Evolutionary conservation across 2,888 invertebrate genomes (phyloP).

Genomic region (Acanthosepion pharaonis): DNA sequence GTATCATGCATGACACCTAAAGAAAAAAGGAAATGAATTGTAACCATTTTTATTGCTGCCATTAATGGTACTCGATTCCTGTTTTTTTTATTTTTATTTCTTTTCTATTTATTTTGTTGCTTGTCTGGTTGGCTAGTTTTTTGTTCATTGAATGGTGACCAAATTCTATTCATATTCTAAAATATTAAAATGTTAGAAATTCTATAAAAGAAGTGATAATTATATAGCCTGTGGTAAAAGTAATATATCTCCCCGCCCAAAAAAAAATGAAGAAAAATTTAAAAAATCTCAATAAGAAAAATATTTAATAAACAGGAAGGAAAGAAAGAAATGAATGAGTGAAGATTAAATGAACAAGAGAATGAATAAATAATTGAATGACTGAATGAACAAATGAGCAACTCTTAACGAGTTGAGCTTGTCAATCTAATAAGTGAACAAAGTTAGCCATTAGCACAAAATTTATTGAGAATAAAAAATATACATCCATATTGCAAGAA

Average conservation of each 20-base stretch:
- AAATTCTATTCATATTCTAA: neutral
- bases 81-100: neutral
- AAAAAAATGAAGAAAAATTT: neutral
- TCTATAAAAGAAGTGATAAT: neutral
- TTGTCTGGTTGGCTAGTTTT: neutral
- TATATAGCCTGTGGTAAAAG: neutral
- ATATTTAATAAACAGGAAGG: neutral
- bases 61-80: neutral
- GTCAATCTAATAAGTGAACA: neutral
- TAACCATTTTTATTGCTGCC: neutral
- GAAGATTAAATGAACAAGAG: neutral
- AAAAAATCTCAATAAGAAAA: neutral
- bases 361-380: neutral
- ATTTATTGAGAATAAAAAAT: neutral
- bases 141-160: neutral
- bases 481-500: neutral
- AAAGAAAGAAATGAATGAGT: neutral
- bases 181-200: constrained; percentile 14
- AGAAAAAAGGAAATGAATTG: too few relatives aligned
- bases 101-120: neutral
- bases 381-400: neutral
- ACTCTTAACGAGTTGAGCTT: neutral
- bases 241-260: neutral
- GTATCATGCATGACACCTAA: too few relatives aligned
- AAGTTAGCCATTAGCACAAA: neutral